Conservation (phyloP, 2,888 invertebrate genomes). For the Ophion ventricosus region DNA sequence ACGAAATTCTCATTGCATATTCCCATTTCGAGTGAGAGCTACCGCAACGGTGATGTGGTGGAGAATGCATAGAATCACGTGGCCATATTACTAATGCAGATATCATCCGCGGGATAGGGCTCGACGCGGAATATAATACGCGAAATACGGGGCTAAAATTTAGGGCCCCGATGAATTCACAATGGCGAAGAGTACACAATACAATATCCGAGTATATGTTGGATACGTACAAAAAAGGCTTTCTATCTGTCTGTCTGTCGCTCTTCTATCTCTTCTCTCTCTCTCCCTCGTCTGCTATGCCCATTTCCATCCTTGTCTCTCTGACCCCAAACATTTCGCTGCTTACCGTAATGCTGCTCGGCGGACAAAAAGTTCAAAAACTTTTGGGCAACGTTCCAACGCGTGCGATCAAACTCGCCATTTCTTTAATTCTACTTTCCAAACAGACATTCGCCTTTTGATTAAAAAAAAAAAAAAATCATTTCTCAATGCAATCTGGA, state of each 20-base stretch:
- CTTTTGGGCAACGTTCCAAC: slow-evolving; percentile 73
- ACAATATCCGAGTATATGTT: slow-evolving; percentile 47
- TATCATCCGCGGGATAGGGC: slow-evolving; percentile 54
- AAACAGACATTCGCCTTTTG: background rate
- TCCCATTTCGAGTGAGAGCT: slow-evolving; percentile 6
- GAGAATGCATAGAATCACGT: slow-evolving; percentile 17
- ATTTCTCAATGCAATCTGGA: too few relatives aligned
- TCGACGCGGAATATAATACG: slow-evolving; percentile 48
- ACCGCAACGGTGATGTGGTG: background rate
- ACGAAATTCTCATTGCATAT: slow-evolving; percentile 32
- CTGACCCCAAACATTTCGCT: slow-evolving; percentile 44
- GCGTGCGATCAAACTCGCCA: slow-evolving; percentile 8
- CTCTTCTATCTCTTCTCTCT: background rate
- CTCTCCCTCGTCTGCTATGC: slow-evolving; percentile 28
- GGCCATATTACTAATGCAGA: slow-evolving; percentile 58
- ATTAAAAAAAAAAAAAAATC: background rate
- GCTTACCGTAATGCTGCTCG: slow-evolving; percentile 64
- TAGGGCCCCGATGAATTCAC: slow-evolving; percentile 36
- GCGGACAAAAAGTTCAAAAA: slow-evolving; percentile 63
- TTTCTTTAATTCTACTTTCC: background rate
- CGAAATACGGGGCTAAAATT: slow-evolving; percentile 48
- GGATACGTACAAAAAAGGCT: slow-evolving; percentile 41
- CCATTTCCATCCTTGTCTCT: slow-evolving; percentile 27
- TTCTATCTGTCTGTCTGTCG: background rate
- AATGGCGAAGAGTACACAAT: background rate